Evolutionary conservation across 2,888 invertebrate genomes (phyloP).

Genomic region (Crocallis elinguaria): DNA sequence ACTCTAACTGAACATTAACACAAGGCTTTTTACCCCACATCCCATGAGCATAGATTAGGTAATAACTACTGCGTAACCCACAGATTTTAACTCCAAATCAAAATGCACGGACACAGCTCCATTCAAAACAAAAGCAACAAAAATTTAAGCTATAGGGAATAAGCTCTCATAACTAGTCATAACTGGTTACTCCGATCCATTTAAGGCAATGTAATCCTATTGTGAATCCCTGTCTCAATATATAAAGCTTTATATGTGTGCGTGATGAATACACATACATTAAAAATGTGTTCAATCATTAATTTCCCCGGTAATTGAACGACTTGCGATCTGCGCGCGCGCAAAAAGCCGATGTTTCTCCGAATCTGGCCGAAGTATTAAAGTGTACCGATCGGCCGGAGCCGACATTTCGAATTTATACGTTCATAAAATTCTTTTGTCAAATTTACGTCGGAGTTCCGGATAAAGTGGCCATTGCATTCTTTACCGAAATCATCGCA

Average conservation of each 20-base stretch:
- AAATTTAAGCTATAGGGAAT: conserved; percentile 72
- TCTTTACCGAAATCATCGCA: conserved; percentile 77
- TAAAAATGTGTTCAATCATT: conserved; percentile 81
- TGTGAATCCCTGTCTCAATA: conserved; percentile 52
- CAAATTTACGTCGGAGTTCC: conserved; percentile 79
- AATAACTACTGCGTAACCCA: conserved; percentile 29
- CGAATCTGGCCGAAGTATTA: conserved; percentile 63
- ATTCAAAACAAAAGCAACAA: conserved; percentile 76
- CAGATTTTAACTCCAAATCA: conserved; percentile 68
- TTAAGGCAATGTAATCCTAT: conserved; percentile 81
- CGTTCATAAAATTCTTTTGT: conserved; percentile 83
- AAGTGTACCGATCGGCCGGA: conserved; percentile 67
- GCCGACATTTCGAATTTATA: conserved; percentile 74
- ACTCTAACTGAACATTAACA: conserved; percentile 11
- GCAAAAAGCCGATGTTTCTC: conserved; percentile 76
- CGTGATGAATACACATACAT: conserved; percentile 52
- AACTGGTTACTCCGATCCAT: conserved; percentile 77
- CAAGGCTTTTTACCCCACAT: conserved; percentile 11
- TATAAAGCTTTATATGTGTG: conserved; percentile 36
- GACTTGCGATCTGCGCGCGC: conserved; percentile 60
- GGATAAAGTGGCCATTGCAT: conserved; percentile 66
- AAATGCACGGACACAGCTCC: conserved; percentile 78
- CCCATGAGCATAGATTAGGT: no score
- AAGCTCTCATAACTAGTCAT: conserved; percentile 71
- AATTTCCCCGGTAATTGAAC: conserved; percentile 82